Evolutionary conservation across 2,888 invertebrate genomes (phyloP).

Genomic region (Acleris sparsana): DNA sequence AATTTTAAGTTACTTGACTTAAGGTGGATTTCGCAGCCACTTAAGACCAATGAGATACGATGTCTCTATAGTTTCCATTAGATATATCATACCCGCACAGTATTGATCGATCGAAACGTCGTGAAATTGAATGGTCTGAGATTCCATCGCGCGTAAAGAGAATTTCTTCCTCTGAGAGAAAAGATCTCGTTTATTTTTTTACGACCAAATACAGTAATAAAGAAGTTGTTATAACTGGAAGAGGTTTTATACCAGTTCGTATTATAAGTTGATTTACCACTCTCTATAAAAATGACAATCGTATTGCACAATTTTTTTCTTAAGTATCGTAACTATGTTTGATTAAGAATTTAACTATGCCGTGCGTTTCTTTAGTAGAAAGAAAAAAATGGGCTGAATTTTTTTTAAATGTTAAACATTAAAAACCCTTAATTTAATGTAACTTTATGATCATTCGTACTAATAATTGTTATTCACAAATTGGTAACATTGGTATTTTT

Average conservation of each 20-base stretch:
- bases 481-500: too few species aligned
- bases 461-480: too few species aligned
- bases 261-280: slow-evolving; percentile 30
- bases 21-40: too few species aligned
- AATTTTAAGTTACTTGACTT: too few species aligned
- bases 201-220: slow-evolving; percentile 41
- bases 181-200: slow-evolving; percentile 47
- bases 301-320: not conserved
- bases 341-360: too few species aligned
- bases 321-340: too few species aligned
- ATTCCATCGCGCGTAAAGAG: slow-evolving; percentile 38
- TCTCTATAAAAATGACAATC: slow-evolving; percentile 7
- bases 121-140: slow-evolving; percentile 43
- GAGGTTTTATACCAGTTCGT: slow-evolving; percentile 28
- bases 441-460: too few species aligned
- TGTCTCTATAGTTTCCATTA: slow-evolving; percentile 27
- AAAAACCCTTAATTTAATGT: too few species aligned
- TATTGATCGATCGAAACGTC: slow-evolving; percentile 36
- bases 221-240: slow-evolving; percentile 35
- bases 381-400: too few species aligned
- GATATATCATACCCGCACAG: slow-evolving; percentile 29
- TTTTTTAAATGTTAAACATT: too few species aligned
- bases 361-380: too few species aligned
- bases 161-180: slow-evolving; percentile 39
- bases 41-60: too few species aligned